Percentiles rank a stretch among this genome's conserved stretches.
Conservation (phyloP, 2,113 vertebrate species). For the Clinocottus analis region DNA sequence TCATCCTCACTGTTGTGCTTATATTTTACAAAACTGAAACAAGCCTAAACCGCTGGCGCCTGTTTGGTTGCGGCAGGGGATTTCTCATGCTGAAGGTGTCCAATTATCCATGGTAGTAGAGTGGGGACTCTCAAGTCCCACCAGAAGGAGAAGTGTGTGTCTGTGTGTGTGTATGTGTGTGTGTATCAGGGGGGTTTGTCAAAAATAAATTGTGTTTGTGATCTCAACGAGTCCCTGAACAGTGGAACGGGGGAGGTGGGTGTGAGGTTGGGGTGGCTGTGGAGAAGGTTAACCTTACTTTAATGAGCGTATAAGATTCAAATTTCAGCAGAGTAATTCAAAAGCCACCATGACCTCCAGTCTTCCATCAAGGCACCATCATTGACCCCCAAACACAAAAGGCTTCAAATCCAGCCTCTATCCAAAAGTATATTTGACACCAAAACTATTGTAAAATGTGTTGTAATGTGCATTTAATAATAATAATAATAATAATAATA, state of each 20-base stretch:
- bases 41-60: slow-evolving; percentile 44
- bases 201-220: slow-evolving; percentile 82
- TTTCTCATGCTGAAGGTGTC: slow-evolving; percentile 76
- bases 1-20: slow-evolving; percentile 46
- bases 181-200: slow-evolving; percentile 34
- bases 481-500: too few relatives aligned
- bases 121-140: slow-evolving; percentile 69
- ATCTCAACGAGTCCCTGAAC: slow-evolving; percentile 69
- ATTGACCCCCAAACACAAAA: background rate
- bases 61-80: slow-evolving; percentile 69
- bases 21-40: slow-evolving; percentile 66
- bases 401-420: too few relatives aligned
- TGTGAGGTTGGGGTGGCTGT: slow-evolving; percentile 24
- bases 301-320: slow-evolving; percentile 72
- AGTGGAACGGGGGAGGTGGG: slow-evolving; percentile 29
- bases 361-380: background rate
- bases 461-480: too few relatives aligned
- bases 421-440: too few relatives aligned
- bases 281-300: slow-evolving; percentile 69
- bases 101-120: slow-evolving; percentile 78
- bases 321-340: slow-evolving; percentile 61
- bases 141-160: slow-evolving; percentile 50
- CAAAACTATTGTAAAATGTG: too few relatives aligned
- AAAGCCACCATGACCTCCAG: slow-evolving; percentile 40
- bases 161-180: slow-evolving; percentile 5